Evolutionary conservation across 2,113 vertebrate genomes (phyloP), one percentile per base, ranked within the genome.

Genomic region (Fregata magnificens): DNA sequence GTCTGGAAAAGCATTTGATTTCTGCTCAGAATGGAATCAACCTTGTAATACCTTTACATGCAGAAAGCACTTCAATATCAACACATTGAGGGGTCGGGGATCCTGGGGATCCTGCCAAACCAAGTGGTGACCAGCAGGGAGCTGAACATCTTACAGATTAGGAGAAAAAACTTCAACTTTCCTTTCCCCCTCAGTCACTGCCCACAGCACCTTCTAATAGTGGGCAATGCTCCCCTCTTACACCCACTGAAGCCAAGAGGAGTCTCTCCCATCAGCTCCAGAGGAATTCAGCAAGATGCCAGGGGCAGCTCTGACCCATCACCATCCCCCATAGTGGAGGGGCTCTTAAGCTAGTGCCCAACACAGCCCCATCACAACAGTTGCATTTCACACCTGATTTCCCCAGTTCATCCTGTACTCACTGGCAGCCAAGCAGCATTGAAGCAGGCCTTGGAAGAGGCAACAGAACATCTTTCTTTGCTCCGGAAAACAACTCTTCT

Each of bases 241-340:
- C 10, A 29, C 13, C 4, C 40, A 34, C 31, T 16, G 25, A 66
- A 81, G 32, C 25, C 16, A 49, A n/a, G 20, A 58, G 22, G 10
- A 61, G 5, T 7, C 6, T 77, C 32, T 65, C 24, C 45, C 63
- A 73, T 11, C 70, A 82, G 32, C 52, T 81, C 42, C 34, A 38
- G 31, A 69, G 26, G 32, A 83, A 80, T 26, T 21, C 73, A 58
- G 28, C 6, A 13, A 31, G 34, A 44, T 82, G 16, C 22, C 15
- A 28, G 24, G 6, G 21, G 7, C 55, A 84, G 50, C 17, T 66
- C 25, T 7, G 49, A 25, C 19, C 80, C 38, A 47, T 7, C 65
- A 5, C 31, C 50, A 10, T 5, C 9, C 53, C 66, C 34, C 3
- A 4, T 0, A 22, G 2, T 1, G 21, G 47, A 45, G 7, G 11